Evolutionary conservation across 23 tunicate species (phyloP), one percentile per base, ranked within the genome.

Genomic region (Styela clava): DNA sequence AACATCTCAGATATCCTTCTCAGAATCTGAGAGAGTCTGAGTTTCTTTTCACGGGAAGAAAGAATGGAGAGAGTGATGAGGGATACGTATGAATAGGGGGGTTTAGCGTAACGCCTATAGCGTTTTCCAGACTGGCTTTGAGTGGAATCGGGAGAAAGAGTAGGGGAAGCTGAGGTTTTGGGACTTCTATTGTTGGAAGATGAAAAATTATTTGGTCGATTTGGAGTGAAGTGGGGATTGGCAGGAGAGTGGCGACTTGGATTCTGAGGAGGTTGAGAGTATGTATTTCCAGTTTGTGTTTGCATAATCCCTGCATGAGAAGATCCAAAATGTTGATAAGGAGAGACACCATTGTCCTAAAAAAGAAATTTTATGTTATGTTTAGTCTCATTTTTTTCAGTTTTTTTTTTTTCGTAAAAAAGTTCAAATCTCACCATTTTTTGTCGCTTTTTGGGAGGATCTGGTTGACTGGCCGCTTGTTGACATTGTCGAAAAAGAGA

Each of bases 71-170:
- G 65, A 0, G 93, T 82, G n/a, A 90, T 95, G 24, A 95, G 96
- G 33, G 99, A 82, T 12, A 95, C 99, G 85, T 90, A 95, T 20
- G 99, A 89, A 68, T 83, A 95, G 35, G 99, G 99, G 1, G 99
- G 99, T 61, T 95, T 95, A 33, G 88, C 92, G 71, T 89, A 89
- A 9, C 99, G 88, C 68, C 94, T 89, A 74, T 93, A 93, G 22
- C 98, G 74, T 70, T 93, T 93, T 52, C 81, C 81, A 1, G 81
- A 27, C 29, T 76, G 81, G 16, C 35, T 22, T 28, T 71, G 35
- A 18, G 32, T 34, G 34, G 77, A 71, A 27, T 36, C 33, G 52
- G 81, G 64, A 20, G 81, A 71, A 29, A 25, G 28, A n/a, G 51
- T 72, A 9, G 51, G 51, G 24, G 81, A 35, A 5, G 77, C 34